A percentile compares a stretch with the other conserved stretches of the same genome.
These are phyloP conservation scores for Cichlasoma orientale DNA, from an alignment of 2,797 vertebrate species.

Conservation along the genomic window DNA sequence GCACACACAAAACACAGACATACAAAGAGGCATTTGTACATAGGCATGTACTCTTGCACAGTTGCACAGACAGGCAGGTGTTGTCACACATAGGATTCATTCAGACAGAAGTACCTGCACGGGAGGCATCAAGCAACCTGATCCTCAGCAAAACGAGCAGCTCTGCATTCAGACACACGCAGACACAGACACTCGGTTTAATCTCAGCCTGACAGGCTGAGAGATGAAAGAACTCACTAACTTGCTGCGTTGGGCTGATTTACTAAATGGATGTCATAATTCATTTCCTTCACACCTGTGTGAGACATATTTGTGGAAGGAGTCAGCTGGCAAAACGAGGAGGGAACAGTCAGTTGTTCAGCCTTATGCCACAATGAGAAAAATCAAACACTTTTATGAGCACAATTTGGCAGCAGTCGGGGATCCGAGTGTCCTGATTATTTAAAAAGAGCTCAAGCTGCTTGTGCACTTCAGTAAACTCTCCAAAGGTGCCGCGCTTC, in stretches of 20 bases:
- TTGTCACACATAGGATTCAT: neutral
- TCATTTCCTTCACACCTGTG: conserved; percentile 17
- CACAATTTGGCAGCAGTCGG: conserved; percentile 18
- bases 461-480: neutral
- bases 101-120: neutral
- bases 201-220: conserved; percentile 39
- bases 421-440: conserved; percentile 15
- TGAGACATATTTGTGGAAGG: conserved; percentile 12
- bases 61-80: neutral
- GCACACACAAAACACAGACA: neutral
- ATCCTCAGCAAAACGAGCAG: neutral
- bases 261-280: conserved; percentile 37
- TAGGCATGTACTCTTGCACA: neutral
- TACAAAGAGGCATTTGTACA: neutral
- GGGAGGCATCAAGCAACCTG: neutral
- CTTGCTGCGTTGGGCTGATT: conserved; percentile 18
- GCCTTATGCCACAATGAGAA: neutral
- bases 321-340: conserved; percentile 9
- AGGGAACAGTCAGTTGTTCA: conserved; percentile 3
- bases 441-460: conserved; percentile 23
- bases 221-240: conserved; percentile 41
- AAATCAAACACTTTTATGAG: conserved; percentile 37
- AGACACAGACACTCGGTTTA: conserved; percentile 2
- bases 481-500: neutral
- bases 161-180: conserved; percentile 14